Percentiles rank a stretch among this genome's conserved stretches.
Evolutionary conservation across 2,888 invertebrate genomes (phyloP).

Genomic region (Phania funesta): DNA sequence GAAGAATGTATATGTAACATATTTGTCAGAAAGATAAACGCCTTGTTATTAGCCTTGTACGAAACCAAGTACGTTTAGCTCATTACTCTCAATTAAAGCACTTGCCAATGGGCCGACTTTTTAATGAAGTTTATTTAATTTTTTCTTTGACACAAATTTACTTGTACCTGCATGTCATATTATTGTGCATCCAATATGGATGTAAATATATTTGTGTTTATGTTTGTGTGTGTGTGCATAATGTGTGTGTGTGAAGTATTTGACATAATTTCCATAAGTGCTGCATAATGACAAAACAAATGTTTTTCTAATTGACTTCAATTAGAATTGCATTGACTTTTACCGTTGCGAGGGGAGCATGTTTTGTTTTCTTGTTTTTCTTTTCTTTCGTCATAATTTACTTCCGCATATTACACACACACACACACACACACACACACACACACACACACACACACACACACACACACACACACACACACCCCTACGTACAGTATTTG

Average conservation of each 20-base stretch:
- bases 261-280: conserved; percentile 58
- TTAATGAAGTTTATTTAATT: too few species aligned
- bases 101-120: conserved; percentile 36
- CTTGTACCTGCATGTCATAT: too few species aligned
- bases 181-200: background rate
- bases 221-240: background rate
- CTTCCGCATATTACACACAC: conserved; percentile 19
- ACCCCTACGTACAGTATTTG: background rate
- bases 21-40: too few species aligned
- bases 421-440: background rate
- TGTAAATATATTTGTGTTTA: background rate
- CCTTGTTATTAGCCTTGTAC: too few species aligned
- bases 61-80: too few species aligned
- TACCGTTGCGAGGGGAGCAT: conserved; percentile 31
- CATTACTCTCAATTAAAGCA: conserved; percentile 2
- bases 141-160: background rate
- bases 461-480: background rate
- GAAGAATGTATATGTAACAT: too few species aligned
- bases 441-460: background rate
- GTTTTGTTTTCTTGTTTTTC: background rate
- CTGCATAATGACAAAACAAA: conserved; percentile 61
- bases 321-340: conserved; percentile 58
- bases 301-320: conserved; percentile 67
- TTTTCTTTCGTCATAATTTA: conserved; percentile 10
- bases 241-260: conserved; percentile 8